Evolutionary conservation across 2,797 vertebrate species (phyloP).

Genomic region (Diceros bicornis): DNA sequence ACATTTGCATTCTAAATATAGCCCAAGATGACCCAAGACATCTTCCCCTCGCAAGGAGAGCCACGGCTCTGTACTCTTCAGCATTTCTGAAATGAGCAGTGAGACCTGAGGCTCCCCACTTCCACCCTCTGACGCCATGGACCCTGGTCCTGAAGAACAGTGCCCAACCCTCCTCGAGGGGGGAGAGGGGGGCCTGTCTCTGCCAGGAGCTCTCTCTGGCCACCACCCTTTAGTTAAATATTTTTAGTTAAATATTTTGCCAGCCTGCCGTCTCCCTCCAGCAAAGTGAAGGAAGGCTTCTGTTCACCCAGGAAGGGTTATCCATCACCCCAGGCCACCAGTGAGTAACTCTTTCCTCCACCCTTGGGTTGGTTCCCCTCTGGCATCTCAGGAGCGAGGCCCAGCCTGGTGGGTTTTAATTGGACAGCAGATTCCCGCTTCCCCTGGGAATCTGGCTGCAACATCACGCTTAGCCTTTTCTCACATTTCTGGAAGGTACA

Average conservation of each 20-base stretch:
- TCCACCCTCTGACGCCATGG: neutral
- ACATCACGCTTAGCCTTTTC: neutral
- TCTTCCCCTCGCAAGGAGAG: neutral
- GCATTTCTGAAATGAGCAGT: neutral
- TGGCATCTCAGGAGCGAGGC: neutral
- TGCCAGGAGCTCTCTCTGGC: neutral
- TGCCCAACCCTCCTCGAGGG: rapidly evolving
- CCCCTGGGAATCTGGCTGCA: neutral
- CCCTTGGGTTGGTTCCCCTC: neutral
- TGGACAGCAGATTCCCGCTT: neutral
- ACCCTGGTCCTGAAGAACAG: neutral
- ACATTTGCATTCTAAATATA: constrained; percentile 70
- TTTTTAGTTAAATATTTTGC: too few relatives aligned
- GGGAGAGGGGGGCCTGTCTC: neutral
- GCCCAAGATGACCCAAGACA: constrained; percentile 59
- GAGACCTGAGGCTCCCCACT: neutral
- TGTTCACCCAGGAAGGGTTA: neutral
- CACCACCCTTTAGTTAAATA: too few relatives aligned
- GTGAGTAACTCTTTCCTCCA: neutral
- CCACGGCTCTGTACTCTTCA: neutral
- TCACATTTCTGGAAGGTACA: neutral
- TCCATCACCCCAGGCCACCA: neutral
- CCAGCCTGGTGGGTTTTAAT: neutral
- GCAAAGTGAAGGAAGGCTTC: neutral
- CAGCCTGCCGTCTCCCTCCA: neutral